Evolutionary conservation across 1,140 invertebrate genomes (phyloP).

Genomic region (Chrysoperla carnea): DNA sequence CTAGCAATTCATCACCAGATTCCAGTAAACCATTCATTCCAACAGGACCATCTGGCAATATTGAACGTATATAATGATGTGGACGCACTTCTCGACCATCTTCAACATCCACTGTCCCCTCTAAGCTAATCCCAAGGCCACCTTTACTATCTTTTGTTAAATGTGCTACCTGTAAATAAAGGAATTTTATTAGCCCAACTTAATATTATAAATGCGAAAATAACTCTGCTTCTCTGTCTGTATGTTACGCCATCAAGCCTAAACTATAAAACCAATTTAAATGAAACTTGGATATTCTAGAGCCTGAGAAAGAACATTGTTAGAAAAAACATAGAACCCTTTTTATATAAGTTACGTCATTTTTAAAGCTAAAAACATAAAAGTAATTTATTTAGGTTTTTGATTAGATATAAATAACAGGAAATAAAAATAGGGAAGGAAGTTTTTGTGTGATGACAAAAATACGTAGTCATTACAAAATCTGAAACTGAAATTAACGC

Average conservation of each 20-base stretch:
- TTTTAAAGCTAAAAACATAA: too few species aligned
- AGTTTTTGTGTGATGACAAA: too few species aligned
- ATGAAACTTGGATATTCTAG: not conserved
- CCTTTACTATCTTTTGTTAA: constrained; percentile 48
- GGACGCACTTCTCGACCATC: constrained; percentile 57
- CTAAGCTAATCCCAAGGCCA: constrained; percentile 70
- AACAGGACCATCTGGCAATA: constrained; percentile 68
- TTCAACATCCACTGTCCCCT: constrained; percentile 70
- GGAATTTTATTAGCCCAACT: too few species aligned
- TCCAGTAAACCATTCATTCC: constrained; percentile 41
- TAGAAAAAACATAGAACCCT: too few species aligned
- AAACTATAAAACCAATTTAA: not conserved
- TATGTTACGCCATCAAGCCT: not conserved
- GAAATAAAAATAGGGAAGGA: too few species aligned
- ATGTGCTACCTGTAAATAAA: constrained; percentile 39
- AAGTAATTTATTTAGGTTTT: too few species aligned
- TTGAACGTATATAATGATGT: constrained; percentile 64
- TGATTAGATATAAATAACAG: too few species aligned
- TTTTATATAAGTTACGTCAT: too few species aligned
- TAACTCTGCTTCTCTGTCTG: not conserved
- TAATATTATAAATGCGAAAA: too few species aligned
- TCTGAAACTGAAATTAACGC: too few species aligned
- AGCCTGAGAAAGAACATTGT: too few species aligned
- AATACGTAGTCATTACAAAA: too few species aligned
- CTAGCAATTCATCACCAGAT: constrained; percentile 44